Conservation (phyloP, 2,113 vertebrate species). For the Okapia johnstoni region DNA sequence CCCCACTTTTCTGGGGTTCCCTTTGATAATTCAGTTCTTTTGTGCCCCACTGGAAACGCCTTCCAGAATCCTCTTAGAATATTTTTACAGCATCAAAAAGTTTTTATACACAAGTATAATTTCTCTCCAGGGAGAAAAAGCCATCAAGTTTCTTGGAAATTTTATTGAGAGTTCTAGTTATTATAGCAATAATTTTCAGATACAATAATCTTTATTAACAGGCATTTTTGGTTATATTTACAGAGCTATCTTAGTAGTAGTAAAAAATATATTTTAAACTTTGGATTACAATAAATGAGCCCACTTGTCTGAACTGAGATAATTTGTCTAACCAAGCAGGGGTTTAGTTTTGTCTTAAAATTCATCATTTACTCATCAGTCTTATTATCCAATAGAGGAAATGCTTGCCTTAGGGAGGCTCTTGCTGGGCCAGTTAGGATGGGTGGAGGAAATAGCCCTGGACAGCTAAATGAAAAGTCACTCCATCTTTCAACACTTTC, state of each 20-base stretch:
- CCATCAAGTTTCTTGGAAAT: conserved; percentile 46
- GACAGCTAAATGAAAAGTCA: background rate
- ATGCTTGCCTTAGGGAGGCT: background rate
- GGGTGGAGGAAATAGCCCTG: background rate
- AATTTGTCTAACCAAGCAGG: background rate
- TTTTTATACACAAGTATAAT: conserved; percentile 38
- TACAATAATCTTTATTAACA: conserved; percentile 47
- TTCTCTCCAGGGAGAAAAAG: conserved; percentile 53
- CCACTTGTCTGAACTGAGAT: background rate
- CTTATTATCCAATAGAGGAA: background rate
- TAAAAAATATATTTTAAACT: conserved; percentile 54
- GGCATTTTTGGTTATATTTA: conserved; percentile 35
- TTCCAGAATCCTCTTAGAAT: background rate
- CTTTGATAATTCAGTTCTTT: conserved; percentile 31
- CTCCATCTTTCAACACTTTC: background rate
- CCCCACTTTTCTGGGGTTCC: background rate
- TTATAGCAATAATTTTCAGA: conserved; percentile 61
- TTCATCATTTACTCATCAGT: background rate
- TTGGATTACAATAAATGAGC: conserved; percentile 17
- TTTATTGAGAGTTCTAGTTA: conserved; percentile 56
- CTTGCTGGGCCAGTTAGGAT: background rate
- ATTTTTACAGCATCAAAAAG: conserved; percentile 48
- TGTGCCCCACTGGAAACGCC: background rate
- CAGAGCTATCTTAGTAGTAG: conserved; percentile 17
- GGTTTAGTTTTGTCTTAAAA: background rate